Evolutionary conservation across 2,797 vertebrate species (phyloP), one percentile per base, ranked within the genome.

Genomic region (Xiphophorus birchmanni): DNA sequence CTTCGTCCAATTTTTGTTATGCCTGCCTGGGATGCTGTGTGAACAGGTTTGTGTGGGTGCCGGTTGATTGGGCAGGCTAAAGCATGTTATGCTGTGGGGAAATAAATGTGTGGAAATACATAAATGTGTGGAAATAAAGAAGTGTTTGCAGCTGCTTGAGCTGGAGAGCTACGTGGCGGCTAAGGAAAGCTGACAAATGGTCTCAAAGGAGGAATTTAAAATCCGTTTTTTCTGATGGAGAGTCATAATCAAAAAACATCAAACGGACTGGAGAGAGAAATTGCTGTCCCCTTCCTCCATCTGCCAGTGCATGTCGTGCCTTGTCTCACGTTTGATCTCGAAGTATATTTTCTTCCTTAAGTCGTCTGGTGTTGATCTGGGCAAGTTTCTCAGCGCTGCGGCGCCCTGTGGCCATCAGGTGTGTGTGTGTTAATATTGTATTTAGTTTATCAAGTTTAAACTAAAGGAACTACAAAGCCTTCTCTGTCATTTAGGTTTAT

Each of bases 1-100:
- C 91, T 94, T 92, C 90, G 87, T 90, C 87, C 90, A 92, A 89
- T 92, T 92, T 6, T 91, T 89, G 83, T 86, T 86, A 81, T 44
- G 83, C 84, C 90, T 72, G 77, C 85, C 85, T 82, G 82, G 72
- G 80, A 29, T 44, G 44, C 37, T 2, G 21, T 47, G 44, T 44
- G 73, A 32, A 37, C 65, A 40, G 74, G 60, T 75, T 40, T 65
- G 69, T 75, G 58, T 42, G 45, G 54, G 72, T 12, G 42, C 42
- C 29, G 42, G 81, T 82, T 86, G 83, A 84, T 85, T 78, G 73
- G 48, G 69, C 42, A 37, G 65, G 56, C 75, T 80, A 48, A 63
- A 82, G 74, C 63, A 83, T 73, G 58, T 54, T 29, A 76, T 80
- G 80, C 56, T 26, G 80, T 56, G 69, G 69, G 82, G 73, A 80